Percentiles rank a stretch among this genome's conserved stretches.
These are phyloP conservation scores for Pteronura brasiliensis DNA, from an alignment of 2,113 vertebrate genomes.

Conservation along the genomic window DNA sequence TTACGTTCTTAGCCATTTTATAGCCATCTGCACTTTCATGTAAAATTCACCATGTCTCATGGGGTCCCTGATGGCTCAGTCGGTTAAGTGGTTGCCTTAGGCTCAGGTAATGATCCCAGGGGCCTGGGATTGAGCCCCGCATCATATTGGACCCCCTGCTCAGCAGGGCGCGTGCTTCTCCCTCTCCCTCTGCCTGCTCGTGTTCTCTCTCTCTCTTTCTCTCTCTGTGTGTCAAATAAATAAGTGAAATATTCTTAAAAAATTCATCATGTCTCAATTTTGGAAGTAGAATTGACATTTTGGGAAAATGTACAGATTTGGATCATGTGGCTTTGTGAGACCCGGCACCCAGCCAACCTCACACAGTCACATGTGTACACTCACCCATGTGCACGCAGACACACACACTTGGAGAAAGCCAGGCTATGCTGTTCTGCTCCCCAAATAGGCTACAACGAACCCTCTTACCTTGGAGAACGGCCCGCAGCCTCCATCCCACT, in stretches of 20 bases:
- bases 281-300: slow-evolving; percentile 8
- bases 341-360: background rate
- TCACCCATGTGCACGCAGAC: background rate
- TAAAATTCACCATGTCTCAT: background rate
- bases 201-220: too few relatives aligned
- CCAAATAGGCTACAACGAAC: background rate
- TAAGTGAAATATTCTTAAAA: too few relatives aligned
- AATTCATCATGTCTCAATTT: background rate
- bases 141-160: too few relatives aligned
- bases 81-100: too few relatives aligned
- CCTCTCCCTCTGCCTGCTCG: too few relatives aligned
- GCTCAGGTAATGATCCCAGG: too few relatives aligned
- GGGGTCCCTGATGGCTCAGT: too few relatives aligned
- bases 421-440: background rate
- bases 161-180: too few relatives aligned
- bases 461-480: background rate
- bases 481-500: background rate
- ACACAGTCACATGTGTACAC: background rate
- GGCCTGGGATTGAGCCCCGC: too few relatives aligned
- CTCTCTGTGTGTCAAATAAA: too few relatives aligned
- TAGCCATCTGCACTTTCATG: background rate
- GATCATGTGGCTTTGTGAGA: slow-evolving; percentile 18
- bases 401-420: background rate
- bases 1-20: background rate
- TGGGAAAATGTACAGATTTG: slow-evolving; percentile 39